Conservation (phyloP, 2,888 invertebrate species). For the Drosophila maculinotata region DNA sequence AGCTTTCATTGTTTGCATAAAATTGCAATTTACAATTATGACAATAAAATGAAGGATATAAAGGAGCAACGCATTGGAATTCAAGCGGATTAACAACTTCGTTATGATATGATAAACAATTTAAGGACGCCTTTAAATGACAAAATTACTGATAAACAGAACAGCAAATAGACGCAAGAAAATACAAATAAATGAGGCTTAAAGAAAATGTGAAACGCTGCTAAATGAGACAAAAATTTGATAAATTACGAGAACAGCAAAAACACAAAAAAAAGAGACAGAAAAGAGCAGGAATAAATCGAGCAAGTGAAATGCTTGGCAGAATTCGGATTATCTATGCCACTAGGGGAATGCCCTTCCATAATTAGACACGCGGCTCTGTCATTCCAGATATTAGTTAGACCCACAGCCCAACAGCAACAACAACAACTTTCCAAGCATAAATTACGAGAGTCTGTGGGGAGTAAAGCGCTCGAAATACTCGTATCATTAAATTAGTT, state of each 20-base stretch:
- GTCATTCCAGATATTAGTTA: constrained; percentile 49
- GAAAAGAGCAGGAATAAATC: constrained; percentile 22
- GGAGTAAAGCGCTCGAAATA: constrained; percentile 49
- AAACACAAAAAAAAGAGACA: constrained; percentile 4
- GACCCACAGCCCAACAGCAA: constrained; percentile 5
- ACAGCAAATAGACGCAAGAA: constrained; percentile 14
- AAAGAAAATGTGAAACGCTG: constrained; percentile 49
- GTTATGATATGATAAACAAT: constrained; percentile 48
- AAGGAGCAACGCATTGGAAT: constrained; percentile 49
- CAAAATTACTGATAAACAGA: constrained; percentile 45
- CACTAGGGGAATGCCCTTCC: constrained; percentile 42
- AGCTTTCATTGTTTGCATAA: constrained; percentile 81
- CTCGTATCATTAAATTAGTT: constrained; percentile 77
- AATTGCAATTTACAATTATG: constrained; percentile 83
- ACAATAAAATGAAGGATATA: constrained; percentile 58
- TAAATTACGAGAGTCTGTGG: constrained; percentile 53
- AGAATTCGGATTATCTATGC: constrained; percentile 50
- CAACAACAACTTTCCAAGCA: constrained; percentile 21
- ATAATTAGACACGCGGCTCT: constrained; percentile 72
- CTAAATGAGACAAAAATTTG: constrained; percentile 74
- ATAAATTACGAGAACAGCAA: constrained; percentile 70
- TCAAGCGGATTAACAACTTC: constrained; percentile 38
- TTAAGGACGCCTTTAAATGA: constrained; percentile 51
- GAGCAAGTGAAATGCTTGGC: constrained; percentile 24
- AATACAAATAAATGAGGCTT: constrained; percentile 53